Evolutionary conservation across 2,113 vertebrate species (phyloP).

Genomic region (Tachysurus fulvidraco): DNA sequence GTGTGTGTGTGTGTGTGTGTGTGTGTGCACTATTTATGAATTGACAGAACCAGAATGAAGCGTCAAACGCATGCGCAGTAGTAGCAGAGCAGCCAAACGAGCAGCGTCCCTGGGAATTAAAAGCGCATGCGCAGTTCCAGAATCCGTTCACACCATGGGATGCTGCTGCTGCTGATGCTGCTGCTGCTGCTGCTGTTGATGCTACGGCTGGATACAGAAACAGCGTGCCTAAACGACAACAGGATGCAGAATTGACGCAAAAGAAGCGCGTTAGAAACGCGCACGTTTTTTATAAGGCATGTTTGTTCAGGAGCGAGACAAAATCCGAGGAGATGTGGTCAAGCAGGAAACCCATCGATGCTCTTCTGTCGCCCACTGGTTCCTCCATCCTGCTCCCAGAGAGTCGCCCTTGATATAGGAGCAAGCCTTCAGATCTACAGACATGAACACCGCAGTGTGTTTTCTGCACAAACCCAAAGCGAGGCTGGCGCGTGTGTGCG

Average conservation of each 20-base stretch:
- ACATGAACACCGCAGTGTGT: not conserved
- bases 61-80: slow-evolving; percentile 36
- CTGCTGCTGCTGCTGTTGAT: slow-evolving; percentile 65
- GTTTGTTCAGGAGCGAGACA: not conserved
- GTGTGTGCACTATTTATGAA: slow-evolving; percentile 44
- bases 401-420: slow-evolving; percentile 64
- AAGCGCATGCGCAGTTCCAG: slow-evolving; percentile 70
- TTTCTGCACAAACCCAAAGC: not conserved
- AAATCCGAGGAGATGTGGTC: slow-evolving; percentile 24
- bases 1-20: not conserved
- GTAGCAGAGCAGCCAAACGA: slow-evolving; percentile 59
- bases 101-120: slow-evolving; percentile 65
- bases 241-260: slow-evolving; percentile 9
- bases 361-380: slow-evolving; percentile 35
- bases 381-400: slow-evolving; percentile 48
- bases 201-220: slow-evolving; percentile 65
- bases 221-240: slow-evolving; percentile 13
- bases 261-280: slow-evolving; percentile 37
- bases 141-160: slow-evolving; percentile 2
- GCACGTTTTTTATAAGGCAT: not conserved
- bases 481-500: slow-evolving; percentile 70
- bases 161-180: slow-evolving; percentile 23
- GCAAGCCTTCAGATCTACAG: not conserved
- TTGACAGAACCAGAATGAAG: slow-evolving; percentile 43
- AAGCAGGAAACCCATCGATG: slow-evolving; percentile 19